Base-by-base conservation (phyloP, 2,797 vertebrate genomes). In the Bradypodion pumilum region DNA sequence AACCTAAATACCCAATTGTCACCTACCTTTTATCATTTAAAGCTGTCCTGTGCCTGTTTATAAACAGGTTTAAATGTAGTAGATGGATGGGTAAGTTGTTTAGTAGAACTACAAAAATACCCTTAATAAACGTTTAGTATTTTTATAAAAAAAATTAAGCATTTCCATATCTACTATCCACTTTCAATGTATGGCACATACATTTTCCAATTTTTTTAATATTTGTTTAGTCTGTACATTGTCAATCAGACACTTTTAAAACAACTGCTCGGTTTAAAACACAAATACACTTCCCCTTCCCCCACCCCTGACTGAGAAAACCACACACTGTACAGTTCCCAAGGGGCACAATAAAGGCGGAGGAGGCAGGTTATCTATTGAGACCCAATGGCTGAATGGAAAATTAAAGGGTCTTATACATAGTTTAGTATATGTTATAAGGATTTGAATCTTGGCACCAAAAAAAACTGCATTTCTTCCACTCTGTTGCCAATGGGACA, bases 151-250 rank as follows among this genome's bases (percentile, higher is more conserved):
- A 8, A n/a, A n/a, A n/a, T 37, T 49, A 49, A 49, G 6, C n/a
- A 75, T 76, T 40, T 16, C 69, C 23, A 46, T 21, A 49, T 76
- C 52, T n/a, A n/a, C 32, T 49, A 16, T 1, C 2, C 27, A 35
- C 49, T 5, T 49, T 42, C 74, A 83, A 83, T 25, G 52, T 19
- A 81, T 9, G 35, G 65, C 16, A 81, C 74, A 27, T 62, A 78
- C 42, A 42, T 29, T 70, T 69, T 81, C 60, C 65, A 75, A 69
- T 60, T 52, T 60, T 74, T 85, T 85, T 85, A 85, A 85, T 85
- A 73, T 85, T 85, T 85, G 84, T 81, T 85, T 85, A 85, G 78
- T 81, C 84, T 85, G 79, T 85, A 85, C 84, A 85, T 77, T 68
- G 27, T 85, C 70, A 81, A 81, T 85, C 84, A 77, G 73, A 85